These are phyloP conservation scores for Rhadinocentrus ornatus DNA, from an alignment of 2,797 vertebrate species.

Conservation along the genomic window DNA sequence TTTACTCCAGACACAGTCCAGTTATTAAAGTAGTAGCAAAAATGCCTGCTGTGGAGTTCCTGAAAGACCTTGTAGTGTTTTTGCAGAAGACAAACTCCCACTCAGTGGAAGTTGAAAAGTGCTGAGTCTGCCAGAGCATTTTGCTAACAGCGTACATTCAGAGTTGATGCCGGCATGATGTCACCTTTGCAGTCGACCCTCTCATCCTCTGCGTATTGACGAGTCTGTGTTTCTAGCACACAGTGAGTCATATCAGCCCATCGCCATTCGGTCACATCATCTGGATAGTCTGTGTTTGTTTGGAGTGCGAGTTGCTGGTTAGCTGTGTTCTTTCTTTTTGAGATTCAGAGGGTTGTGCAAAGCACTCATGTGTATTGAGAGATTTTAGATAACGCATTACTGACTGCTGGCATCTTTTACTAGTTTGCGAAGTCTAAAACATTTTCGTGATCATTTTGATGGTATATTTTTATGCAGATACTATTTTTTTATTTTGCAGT, in stretches of 20 bases:
- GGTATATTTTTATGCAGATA: neutral
- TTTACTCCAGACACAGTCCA: conserved; percentile 5
- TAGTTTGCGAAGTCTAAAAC: conserved; percentile 1
- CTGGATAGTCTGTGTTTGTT: conserved; percentile 40
- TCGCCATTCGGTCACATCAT: conserved; percentile 34
- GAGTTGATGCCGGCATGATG: conserved; percentile 55
- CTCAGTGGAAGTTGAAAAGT: conserved; percentile 57
- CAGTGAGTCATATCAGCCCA: conserved; percentile 53
- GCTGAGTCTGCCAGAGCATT: conserved; percentile 58
- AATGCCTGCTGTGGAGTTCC: conserved; percentile 4
- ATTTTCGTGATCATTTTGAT: too few relatives aligned
- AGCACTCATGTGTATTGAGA: conserved; percentile 13
- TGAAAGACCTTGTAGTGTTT: conserved; percentile 38
- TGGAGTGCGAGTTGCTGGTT: conserved; percentile 17
- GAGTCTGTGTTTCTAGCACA: conserved; percentile 44
- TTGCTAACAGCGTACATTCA: conserved; percentile 55
- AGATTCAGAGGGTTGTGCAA: conserved; percentile 41
- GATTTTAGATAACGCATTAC: conserved; percentile 34
- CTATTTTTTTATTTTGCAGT: neutral
- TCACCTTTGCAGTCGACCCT: conserved; percentile 47
- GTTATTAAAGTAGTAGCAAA: conserved; percentile 8
- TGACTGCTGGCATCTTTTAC: neutral
- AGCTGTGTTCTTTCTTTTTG: conserved; percentile 33
- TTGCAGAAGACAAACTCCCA: conserved; percentile 41
- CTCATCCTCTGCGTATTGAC: conserved; percentile 49